Evolutionary conservation across 2,888 invertebrate genomes (phyloP).

Genomic region (Apodemia zela): DNA sequence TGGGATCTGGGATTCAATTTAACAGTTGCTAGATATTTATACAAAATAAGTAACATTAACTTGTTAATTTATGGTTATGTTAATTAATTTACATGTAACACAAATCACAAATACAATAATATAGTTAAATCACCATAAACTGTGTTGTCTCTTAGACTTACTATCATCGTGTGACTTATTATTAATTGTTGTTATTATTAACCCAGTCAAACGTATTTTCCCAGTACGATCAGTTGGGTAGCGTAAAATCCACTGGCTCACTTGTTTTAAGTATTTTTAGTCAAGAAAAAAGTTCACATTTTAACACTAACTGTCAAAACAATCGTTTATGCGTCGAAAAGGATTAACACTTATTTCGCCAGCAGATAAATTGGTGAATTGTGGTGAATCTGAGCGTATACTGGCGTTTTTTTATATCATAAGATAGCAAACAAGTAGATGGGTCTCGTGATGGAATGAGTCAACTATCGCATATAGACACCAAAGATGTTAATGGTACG

Average conservation of each 20-base stretch:
- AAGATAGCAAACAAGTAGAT: too few species aligned
- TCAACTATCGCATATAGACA: too few species aligned
- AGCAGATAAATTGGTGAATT: too few species aligned
- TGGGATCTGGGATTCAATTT: not conserved
- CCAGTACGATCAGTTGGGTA: not conserved
- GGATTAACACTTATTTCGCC: too few species aligned
- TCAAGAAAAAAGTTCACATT: not conserved
- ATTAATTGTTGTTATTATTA: not conserved
- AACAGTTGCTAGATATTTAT: not conserved
- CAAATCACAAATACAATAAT: not conserved
- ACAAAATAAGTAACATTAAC: not conserved
- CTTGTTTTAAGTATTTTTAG: not conserved
- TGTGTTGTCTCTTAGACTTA: not conserved
- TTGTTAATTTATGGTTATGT: not conserved
- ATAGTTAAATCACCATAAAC: not conserved
- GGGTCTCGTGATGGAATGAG: too few species aligned
- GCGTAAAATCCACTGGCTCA: not conserved
- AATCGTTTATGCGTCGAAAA: too few species aligned
- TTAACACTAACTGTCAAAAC: not conserved
- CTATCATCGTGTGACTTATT: slow-evolving; percentile 1
- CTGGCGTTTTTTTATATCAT: too few species aligned
- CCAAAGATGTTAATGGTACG: too few species aligned
- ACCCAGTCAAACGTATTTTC: not conserved
- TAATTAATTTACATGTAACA: not conserved
- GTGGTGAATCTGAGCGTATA: too few species aligned